A percentile compares a stretch with the other conserved stretches of the same genome.
Conservation (phyloP, 2,797 vertebrate genomes). For the Buceros bicornis region DNA sequence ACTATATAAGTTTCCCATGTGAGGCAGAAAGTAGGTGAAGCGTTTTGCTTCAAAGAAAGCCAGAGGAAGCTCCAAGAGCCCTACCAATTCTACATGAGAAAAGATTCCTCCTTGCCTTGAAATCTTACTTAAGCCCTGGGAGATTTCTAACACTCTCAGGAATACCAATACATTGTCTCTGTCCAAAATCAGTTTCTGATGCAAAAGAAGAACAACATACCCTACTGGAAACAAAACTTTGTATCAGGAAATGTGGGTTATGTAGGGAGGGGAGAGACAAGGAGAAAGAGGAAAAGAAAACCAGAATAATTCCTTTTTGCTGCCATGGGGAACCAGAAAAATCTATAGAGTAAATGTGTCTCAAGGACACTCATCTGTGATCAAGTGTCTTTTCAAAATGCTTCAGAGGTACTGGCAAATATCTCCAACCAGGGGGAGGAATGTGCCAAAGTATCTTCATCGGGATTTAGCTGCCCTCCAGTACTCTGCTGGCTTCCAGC, state of each 20-base stretch:
- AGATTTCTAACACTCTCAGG: background rate
- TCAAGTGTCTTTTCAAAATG: background rate
- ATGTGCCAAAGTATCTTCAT: background rate
- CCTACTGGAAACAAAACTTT: background rate
- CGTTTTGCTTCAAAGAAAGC: background rate
- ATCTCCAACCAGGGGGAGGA: background rate
- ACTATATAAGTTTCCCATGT: background rate
- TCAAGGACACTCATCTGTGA: background rate
- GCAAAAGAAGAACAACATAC: background rate
- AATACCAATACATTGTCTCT: background rate
- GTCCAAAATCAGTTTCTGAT: background rate
- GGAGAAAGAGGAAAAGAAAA: background rate
- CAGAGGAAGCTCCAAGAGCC: fast-evolving
- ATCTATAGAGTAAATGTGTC: background rate
- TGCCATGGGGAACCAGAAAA: background rate
- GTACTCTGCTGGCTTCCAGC: background rate
- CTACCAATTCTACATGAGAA: background rate
- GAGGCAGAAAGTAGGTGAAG: background rate
- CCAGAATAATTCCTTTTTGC: background rate
- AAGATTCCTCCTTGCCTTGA: background rate
- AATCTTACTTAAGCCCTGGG: background rate
- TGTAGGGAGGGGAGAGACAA: background rate
- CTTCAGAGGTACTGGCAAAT: background rate
- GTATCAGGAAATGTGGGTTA: fast-evolving
- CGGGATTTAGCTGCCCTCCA: background rate